Conservation (phyloP, 2,888 invertebrate genomes). For the Ceratothoa steindachneri region DNA sequence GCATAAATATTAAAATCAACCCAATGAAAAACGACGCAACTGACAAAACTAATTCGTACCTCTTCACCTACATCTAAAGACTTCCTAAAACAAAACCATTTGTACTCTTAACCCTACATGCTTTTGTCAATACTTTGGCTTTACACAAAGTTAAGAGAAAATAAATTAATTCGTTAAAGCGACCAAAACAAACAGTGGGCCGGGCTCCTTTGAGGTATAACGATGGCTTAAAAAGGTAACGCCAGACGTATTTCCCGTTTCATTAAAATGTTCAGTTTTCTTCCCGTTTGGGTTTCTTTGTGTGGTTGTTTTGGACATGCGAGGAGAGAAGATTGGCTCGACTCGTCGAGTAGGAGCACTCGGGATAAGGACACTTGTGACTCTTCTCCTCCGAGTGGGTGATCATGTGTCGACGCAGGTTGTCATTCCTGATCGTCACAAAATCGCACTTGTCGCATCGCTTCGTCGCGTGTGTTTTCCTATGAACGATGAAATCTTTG, state of each 20-base stretch:
- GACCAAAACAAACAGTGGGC: no score
- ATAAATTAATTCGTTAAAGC: no score
- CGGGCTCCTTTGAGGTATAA: no score
- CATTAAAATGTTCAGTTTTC: background rate
- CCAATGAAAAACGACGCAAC: background rate
- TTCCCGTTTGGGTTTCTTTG: background rate
- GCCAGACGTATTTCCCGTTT: no score
- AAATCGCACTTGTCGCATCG: constrained; percentile 1
- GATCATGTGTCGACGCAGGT: background rate
- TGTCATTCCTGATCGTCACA: background rate
- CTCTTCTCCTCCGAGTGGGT: background rate
- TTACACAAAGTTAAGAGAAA: background rate
- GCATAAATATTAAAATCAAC: background rate
- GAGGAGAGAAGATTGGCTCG: background rate
- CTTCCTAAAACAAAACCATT: background rate
- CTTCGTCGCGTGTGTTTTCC: background rate
- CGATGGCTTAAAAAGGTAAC: no score
- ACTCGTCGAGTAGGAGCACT: background rate
- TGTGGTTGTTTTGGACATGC: background rate
- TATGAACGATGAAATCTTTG: background rate
- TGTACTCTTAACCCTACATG: background rate
- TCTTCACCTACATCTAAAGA: background rate
- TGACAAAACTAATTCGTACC: background rate
- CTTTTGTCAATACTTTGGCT: background rate
- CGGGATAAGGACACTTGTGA: constrained; percentile 4